Conservation (phyloP, 2,888 invertebrate genomes). For the Cephonodes hylas region DNA sequence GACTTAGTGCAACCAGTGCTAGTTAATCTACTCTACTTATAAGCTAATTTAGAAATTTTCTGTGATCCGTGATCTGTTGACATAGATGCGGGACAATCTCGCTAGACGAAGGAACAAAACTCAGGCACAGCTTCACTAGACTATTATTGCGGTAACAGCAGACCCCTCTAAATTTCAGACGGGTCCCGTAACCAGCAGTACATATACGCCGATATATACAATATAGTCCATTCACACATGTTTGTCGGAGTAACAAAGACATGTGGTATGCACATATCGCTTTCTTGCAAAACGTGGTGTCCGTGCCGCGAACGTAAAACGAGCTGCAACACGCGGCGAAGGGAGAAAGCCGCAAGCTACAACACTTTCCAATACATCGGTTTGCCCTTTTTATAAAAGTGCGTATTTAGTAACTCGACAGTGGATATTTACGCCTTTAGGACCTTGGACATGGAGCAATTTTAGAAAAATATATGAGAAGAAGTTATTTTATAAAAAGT, state of each 20-base stretch:
- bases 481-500: too few species aligned
- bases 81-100: too few species aligned
- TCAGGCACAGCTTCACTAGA: too few species aligned
- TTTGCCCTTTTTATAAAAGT: conserved; percentile 13
- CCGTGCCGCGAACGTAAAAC: conserved; percentile 39
- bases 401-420: background rate
- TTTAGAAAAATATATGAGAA: too few species aligned
- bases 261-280: conserved; percentile 7
- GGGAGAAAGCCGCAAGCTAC: conserved; percentile 38
- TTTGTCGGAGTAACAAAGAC: background rate
- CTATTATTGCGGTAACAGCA: too few species aligned
- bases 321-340: conserved; percentile 20
- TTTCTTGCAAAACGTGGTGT: conserved; percentile 16
- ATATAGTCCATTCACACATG: background rate
- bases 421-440: background rate
- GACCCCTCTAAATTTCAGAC: too few species aligned
- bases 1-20: too few species aligned
- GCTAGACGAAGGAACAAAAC: too few species aligned
- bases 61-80: too few species aligned
- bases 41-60: too few species aligned
- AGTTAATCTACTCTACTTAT: too few species aligned
- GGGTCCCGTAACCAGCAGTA: background rate
- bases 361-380: conserved; percentile 30
- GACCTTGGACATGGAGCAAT: too few species aligned
- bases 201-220: background rate